Percentiles rank a stretch among this genome's conserved stretches.
These are phyloP conservation scores for Aphodius sticticus DNA, from an alignment of 2,888 invertebrate species.

Conservation along the genomic window DNA sequence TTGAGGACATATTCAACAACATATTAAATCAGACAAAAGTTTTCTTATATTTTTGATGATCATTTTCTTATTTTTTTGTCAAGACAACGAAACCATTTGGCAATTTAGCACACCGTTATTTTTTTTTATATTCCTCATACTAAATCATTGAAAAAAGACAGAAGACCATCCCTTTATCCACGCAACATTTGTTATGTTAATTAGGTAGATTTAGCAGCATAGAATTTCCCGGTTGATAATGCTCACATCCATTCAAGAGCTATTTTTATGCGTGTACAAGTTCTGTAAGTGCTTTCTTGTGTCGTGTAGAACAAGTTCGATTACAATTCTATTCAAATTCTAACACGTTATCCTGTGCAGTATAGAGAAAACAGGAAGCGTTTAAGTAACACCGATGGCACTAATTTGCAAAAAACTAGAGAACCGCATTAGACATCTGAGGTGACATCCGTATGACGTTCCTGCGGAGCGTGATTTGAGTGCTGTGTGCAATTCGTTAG, in stretches of 20 bases:
- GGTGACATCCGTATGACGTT: neutral
- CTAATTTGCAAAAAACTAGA: slow-evolving; percentile 4
- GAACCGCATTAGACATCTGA: neutral
- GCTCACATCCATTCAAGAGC: neutral
- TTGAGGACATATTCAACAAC: too few relatives aligned
- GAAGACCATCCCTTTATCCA: too few relatives aligned
- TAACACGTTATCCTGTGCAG: neutral
- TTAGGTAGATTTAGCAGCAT: too few relatives aligned
- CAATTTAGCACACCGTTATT: too few relatives aligned
- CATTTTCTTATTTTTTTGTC: too few relatives aligned
- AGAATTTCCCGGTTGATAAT: too few relatives aligned
- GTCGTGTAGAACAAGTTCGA: neutral
- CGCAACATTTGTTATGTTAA: too few relatives aligned
- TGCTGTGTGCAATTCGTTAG: neutral
- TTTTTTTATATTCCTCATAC: too few relatives aligned
- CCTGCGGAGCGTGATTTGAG: neutral
- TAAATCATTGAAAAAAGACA: too few relatives aligned
- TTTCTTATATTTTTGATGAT: too few relatives aligned
- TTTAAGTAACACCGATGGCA: neutral
- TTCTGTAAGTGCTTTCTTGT: neutral
- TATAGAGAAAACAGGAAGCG: neutral
- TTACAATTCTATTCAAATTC: slow-evolving; percentile 4
- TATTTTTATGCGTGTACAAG: neutral
- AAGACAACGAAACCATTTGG: too few relatives aligned
- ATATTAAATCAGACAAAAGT: too few relatives aligned